These are phyloP conservation scores for Otus sunia DNA, from an alignment of 2,113 vertebrate species.

Conservation along the genomic window DNA sequence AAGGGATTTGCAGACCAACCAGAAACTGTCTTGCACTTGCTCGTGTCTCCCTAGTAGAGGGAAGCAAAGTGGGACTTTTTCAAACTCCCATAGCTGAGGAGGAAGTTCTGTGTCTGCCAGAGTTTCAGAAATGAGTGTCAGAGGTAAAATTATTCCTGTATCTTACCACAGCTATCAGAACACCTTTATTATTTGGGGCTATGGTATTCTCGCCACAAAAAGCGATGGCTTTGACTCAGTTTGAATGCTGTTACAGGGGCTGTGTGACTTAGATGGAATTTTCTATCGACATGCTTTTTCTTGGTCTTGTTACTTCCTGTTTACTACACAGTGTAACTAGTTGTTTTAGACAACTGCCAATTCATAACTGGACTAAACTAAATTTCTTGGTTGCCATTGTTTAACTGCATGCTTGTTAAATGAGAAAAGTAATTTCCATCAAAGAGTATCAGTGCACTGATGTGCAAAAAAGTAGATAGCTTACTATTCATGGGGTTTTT, in stretches of 20 bases:
- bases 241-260: neutral
- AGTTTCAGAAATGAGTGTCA: neutral
- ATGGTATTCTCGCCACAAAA: too few relatives aligned
- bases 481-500: neutral
- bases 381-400: neutral
- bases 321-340: accelerated
- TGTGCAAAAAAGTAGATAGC: neutral
- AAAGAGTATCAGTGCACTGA: accelerated
- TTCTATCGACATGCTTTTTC: too few relatives aligned
- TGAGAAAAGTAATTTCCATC: accelerated
- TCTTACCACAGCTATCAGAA: neutral
- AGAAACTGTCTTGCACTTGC: neutral
- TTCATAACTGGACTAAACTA: neutral
- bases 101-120: neutral
- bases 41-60: neutral
- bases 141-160: neutral
- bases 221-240: neutral
- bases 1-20: neutral
- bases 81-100: neutral
- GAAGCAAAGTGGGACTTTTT: accelerated
- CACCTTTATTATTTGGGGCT: too few relatives aligned
- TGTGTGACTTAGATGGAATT: accelerated
- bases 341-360: neutral
- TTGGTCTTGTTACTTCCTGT: neutral
- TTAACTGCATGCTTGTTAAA: neutral